Percentiles rank a stretch among this genome's conserved stretches.
phyloP scores from a whole-genome alignment of 92 coral and sea anemone genomes.

The Hydrozoanthus gracilis region DNA sequence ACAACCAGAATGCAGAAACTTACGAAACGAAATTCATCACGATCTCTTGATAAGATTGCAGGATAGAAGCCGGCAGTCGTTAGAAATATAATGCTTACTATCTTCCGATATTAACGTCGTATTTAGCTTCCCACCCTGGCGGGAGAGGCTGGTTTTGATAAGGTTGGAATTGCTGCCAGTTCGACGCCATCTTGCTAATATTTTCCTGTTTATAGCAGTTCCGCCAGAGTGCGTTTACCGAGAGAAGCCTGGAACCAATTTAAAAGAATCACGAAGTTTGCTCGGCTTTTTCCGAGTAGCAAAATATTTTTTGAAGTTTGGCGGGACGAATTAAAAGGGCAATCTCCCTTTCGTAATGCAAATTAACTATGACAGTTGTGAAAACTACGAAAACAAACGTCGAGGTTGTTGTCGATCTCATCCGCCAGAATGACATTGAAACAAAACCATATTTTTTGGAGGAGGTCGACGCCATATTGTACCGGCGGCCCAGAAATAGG shows the following conservation, averaged over 20 bases:
- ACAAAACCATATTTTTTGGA: too few relatives aligned
- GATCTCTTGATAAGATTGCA: not conserved
- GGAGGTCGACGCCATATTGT: too few relatives aligned
- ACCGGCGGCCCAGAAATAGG: too few relatives aligned
- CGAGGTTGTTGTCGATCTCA: too few relatives aligned
- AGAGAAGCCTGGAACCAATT: not conserved
- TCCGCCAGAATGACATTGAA: too few relatives aligned
- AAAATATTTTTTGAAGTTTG: too few relatives aligned
- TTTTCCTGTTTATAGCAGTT: not conserved
- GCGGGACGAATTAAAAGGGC: too few relatives aligned
- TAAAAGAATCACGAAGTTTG: too few relatives aligned
- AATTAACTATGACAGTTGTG: too few relatives aligned
- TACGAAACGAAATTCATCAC: not conserved
- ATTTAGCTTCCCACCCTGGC: slow-evolving; percentile 93
- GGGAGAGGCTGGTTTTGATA: slow-evolving; percentile 85
- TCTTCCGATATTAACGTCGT: slow-evolving; percentile 72
- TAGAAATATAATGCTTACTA: slow-evolving; percentile 65
- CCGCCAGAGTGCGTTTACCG: not conserved
- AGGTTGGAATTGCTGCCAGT: slow-evolving; percentile 78
- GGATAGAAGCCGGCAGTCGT: not conserved
- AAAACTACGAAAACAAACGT: too few relatives aligned
- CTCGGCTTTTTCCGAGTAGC: too few relatives aligned
- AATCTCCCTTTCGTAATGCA: too few relatives aligned
- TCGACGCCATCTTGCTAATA: slow-evolving; percentile 80
- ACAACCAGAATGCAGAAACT: not conserved